A percentile compares a stretch with the other conserved stretches of the same genome.
These are phyloP conservation scores for Archips xylosteana DNA, from an alignment of 2,888 invertebrate genomes.

Conservation along the genomic window DNA sequence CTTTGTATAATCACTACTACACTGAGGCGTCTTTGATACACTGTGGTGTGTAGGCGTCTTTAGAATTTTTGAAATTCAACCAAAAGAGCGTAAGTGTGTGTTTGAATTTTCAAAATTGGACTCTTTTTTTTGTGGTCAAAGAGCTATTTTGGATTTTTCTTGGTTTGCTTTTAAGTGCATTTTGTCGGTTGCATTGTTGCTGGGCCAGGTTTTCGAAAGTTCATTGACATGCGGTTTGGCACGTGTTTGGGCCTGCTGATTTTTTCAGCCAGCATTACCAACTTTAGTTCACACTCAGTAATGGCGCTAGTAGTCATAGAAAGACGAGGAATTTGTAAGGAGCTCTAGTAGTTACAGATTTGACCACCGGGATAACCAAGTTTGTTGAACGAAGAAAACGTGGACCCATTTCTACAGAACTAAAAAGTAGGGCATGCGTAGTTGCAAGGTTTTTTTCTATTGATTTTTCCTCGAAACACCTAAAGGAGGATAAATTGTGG, in stretches of 20 bases:
- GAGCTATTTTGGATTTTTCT: constrained; percentile 60
- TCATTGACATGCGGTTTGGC: constrained; percentile 82
- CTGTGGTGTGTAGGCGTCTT: constrained; percentile 72
- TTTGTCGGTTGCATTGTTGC: constrained; percentile 50
- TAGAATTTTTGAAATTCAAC: constrained; percentile 70
- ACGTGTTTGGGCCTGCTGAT: constrained; percentile 72
- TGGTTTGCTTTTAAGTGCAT: constrained; percentile 54
- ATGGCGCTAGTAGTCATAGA: constrained; percentile 4
- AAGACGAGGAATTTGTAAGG: constrained; percentile 3
- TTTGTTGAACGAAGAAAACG: constrained; percentile 60
- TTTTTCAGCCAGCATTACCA: constrained; percentile 61
- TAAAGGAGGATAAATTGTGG: constrained; percentile 54
- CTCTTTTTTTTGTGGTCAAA: constrained; percentile 58
- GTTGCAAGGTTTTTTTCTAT: constrained; percentile 58
- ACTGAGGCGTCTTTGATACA: constrained; percentile 58
- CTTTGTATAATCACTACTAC: constrained; percentile 65
- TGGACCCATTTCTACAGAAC: constrained; percentile 72
- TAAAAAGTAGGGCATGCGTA: constrained; percentile 74
- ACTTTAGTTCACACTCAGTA: constrained; percentile 7
- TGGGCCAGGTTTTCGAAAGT: constrained; percentile 74
- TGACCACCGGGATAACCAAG: constrained; percentile 16
- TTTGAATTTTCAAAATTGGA: constrained; percentile 68
- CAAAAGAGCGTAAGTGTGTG: constrained; percentile 73
- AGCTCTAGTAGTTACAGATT: constrained; percentile 21
- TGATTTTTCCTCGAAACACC: constrained; percentile 66